Evolutionary conservation across 2,113 vertebrate species (phyloP).

Genomic region (Cololabis saira): DNA sequence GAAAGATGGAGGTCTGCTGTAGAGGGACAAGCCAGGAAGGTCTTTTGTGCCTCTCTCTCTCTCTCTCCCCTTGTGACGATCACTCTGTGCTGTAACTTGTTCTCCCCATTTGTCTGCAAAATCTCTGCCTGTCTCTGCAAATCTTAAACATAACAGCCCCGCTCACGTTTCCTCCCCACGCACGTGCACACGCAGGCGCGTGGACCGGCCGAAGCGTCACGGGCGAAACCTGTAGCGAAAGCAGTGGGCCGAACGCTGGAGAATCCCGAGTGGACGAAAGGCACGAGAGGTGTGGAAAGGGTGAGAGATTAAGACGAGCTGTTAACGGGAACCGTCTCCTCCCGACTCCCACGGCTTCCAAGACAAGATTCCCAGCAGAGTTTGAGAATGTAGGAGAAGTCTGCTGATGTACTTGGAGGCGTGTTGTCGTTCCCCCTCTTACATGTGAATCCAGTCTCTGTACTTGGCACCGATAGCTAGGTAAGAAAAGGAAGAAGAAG

Average conservation of each 20-base stretch:
- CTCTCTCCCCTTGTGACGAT: slow-evolving; percentile 59
- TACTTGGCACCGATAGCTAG: neutral
- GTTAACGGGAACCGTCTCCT: slow-evolving; percentile 38
- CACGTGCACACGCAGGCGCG: neutral
- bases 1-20: slow-evolving; percentile 56
- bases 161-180: neutral
- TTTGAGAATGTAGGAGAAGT: too few species aligned
- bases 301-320: slow-evolving; percentile 33
- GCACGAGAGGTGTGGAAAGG: slow-evolving; percentile 36
- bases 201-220: neutral
- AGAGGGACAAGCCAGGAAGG: slow-evolving; percentile 57
- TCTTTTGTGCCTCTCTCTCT: slow-evolving; percentile 53
- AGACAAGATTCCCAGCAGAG: slow-evolving; percentile 11
- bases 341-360: neutral
- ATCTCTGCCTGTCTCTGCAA: slow-evolving; percentile 54
- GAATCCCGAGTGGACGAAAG: slow-evolving; percentile 45
- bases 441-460: neutral
- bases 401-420: neutral
- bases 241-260: slow-evolving; percentile 39
- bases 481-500: too few species aligned
- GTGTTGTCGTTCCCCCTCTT: slow-evolving; percentile 9
- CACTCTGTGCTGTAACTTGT: slow-evolving; percentile 70
- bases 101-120: slow-evolving; percentile 63
- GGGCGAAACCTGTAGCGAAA: slow-evolving; percentile 40
- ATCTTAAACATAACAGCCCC: slow-evolving; percentile 51